A percentile compares a stretch with the other conserved stretches of the same genome.
Evolutionary conservation across 2,888 invertebrate species (phyloP).

Genomic region (Dicranocentrus wangi): DNA sequence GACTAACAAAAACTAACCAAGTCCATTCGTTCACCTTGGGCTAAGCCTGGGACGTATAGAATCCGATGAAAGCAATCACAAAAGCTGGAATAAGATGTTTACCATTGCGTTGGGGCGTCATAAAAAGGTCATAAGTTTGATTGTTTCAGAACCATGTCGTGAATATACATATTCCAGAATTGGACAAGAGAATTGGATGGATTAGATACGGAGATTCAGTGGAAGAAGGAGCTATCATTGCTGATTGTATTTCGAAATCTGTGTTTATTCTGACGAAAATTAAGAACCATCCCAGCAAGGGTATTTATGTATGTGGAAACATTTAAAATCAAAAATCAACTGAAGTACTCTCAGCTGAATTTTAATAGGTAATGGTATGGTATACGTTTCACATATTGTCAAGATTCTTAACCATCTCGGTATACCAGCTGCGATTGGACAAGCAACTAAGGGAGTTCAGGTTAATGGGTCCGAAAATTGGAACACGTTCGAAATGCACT

Average conservation of each 20-base stretch:
- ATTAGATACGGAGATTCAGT: background rate
- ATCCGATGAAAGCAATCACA: too few species aligned
- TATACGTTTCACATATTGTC: too few species aligned
- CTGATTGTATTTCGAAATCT: conserved; percentile 5
- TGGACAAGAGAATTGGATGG: conserved; percentile 13
- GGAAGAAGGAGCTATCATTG: background rate
- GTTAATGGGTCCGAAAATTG: background rate
- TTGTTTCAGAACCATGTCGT: conserved; percentile 6
- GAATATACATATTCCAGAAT: conserved; percentile 28
- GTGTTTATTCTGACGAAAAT: conserved; percentile 7
- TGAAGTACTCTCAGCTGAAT: background rate
- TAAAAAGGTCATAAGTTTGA: too few species aligned
- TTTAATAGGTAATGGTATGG: background rate
- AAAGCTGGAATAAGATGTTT: too few species aligned
- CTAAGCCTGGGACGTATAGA: too few species aligned
- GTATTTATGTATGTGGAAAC: background rate
- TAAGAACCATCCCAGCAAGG: background rate
- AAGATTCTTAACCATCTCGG: conserved; percentile 8
- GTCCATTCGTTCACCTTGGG: too few species aligned
- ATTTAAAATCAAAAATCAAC: background rate
- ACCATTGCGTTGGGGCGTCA: too few species aligned
- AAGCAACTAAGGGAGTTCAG: background rate
- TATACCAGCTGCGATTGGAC: conserved; percentile 9
- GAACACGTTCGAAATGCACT: conserved; percentile 19
- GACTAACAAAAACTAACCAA: too few species aligned